A percentile compares a stretch with the other conserved stretches of the same genome.
Conservation (phyloP, 2,113 vertebrate genomes). For the Coreoperca whiteheadi region DNA sequence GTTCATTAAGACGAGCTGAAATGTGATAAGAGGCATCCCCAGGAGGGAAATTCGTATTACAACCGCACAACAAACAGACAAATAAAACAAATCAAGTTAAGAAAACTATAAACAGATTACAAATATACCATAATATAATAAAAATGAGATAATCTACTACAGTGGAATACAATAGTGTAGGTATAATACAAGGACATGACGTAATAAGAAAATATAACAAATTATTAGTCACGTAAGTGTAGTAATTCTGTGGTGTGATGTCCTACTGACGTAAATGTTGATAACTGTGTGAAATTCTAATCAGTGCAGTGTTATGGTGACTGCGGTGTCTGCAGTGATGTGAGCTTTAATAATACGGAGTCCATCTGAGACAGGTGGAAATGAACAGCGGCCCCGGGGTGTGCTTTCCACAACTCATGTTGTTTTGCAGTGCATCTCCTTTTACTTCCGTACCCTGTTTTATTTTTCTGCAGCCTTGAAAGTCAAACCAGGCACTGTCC, state of each 20-base stretch:
- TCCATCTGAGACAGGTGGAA: background rate
- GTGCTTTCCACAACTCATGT: background rate
- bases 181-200: background rate
- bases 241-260: background rate
- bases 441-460: too few species aligned
- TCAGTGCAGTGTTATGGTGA: background rate
- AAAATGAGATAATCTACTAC: background rate
- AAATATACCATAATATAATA: background rate
- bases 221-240: background rate
- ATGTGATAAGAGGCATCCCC: background rate
- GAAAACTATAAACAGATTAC: background rate
- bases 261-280: background rate
- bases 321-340: background rate
- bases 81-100: background rate
- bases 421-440: background rate
- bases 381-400: background rate
- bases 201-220: background rate
- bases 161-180: too few species aligned
- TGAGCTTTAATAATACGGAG: background rate
- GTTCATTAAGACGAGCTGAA: constrained; percentile 3
- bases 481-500: background rate
- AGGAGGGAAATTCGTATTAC: background rate
- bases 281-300: background rate
- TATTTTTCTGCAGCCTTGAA: background rate
- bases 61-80: background rate